phyloP scores from a whole-genome alignment of 92 coral and sea anemone genomes.

The Zoanthus gigantus region DNA sequence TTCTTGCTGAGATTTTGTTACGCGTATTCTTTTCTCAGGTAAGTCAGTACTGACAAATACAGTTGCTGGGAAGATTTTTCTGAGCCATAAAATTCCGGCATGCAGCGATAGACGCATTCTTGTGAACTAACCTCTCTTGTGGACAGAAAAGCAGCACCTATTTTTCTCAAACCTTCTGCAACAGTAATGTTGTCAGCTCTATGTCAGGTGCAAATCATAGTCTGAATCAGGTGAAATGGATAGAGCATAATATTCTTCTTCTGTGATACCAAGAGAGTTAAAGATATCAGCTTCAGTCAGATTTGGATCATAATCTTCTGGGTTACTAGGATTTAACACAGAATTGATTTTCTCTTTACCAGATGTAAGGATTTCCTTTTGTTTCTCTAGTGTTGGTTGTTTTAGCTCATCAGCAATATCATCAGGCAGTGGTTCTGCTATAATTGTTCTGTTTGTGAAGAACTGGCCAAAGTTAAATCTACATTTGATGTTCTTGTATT shows the following conservation, averaged over 20 bases:
- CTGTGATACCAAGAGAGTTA: slow-evolving; percentile 58
- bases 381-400: slow-evolving; percentile 46
- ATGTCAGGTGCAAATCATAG: slow-evolving; percentile 68
- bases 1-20: no score
- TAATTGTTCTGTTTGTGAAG: background rate
- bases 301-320: background rate
- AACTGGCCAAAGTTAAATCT: slow-evolving; percentile 69
- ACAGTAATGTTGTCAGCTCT: slow-evolving; percentile 19
- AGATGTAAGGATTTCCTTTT: slow-evolving; percentile 64
- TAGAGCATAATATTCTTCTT: slow-evolving; percentile 72
- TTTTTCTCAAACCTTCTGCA: slow-evolving; percentile 9
- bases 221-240: slow-evolving; percentile 18
- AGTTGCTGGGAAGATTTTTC: no score
- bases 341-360: slow-evolving; percentile 60
- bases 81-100: no score
- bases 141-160: no score
- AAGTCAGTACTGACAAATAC: no score
- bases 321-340: slow-evolving; percentile 62
- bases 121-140: no score
- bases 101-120: no score
- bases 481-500: slow-evolving; percentile 37
- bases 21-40: no score
- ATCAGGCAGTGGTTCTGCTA: slow-evolving; percentile 62
- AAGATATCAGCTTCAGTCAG: background rate
- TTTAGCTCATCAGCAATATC: slow-evolving; percentile 52